Evolutionary conservation across 2,113 vertebrate genomes (phyloP).

Genomic region (Vulpes lagopus): DNA sequence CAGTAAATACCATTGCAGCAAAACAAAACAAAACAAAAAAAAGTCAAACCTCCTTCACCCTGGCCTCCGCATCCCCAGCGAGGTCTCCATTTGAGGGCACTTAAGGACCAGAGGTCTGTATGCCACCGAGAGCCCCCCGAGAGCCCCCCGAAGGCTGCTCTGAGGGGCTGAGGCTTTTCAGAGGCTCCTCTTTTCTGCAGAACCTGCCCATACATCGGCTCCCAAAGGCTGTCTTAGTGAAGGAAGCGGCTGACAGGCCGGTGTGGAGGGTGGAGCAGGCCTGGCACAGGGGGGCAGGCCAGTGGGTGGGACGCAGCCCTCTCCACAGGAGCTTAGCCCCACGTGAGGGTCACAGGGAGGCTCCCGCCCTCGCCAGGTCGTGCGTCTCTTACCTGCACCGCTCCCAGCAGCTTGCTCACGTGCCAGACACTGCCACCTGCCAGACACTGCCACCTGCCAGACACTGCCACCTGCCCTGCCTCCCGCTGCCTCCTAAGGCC

Average conservation of each 20-base stretch:
- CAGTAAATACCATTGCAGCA: slow-evolving; percentile 46
- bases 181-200: not conserved
- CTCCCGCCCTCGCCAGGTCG: not conserved
- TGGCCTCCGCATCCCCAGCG: not conserved
- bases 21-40: not conserved
- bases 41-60: slow-evolving; percentile 3
- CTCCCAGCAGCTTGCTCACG: not conserved
- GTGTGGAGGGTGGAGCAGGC: not conserved
- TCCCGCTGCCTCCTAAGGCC: not conserved
- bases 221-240: not conserved
- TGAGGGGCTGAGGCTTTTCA: not conserved
- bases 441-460: too few relatives aligned
- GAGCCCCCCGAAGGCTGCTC: not conserved
- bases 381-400: not conserved
- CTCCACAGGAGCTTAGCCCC: not conserved
- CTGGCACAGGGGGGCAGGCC: not conserved
- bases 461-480: not conserved
- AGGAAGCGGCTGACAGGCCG: not conserved
- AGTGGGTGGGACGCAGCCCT: not conserved
- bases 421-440: not conserved
- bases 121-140: not conserved
- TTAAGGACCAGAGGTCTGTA: not conserved
- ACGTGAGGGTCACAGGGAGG: not conserved
- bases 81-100: slow-evolving; percentile 3
- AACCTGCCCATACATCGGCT: not conserved